These are phyloP conservation scores for Dicrurus megarhynchus DNA, from an alignment of 2,113 vertebrate genomes.

Conservation along the genomic window DNA sequence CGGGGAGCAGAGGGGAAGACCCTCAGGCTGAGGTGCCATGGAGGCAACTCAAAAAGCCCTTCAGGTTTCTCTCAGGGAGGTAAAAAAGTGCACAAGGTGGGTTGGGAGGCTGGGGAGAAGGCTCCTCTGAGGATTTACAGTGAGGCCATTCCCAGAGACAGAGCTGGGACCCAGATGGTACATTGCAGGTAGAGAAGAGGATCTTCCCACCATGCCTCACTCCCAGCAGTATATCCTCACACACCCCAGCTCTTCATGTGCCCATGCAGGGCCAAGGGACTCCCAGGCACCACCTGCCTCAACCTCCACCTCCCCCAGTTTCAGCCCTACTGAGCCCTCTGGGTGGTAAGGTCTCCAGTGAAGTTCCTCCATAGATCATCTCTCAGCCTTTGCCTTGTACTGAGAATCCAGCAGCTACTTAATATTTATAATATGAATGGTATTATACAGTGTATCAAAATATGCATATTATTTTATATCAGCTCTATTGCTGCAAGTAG, in stretches of 20 bases:
- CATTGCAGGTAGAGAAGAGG: background rate
- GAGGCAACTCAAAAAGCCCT: background rate
- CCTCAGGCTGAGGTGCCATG: background rate
- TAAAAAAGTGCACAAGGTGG: background rate
- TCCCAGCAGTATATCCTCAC: rapidly evolving
- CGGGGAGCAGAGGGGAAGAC: rapidly evolving
- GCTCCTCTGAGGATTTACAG: background rate
- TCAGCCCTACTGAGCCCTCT: background rate
- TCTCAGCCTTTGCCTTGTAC: background rate
- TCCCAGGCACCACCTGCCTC: background rate
- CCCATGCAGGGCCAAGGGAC: background rate
- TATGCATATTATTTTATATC: background rate
- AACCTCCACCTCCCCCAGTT: background rate
- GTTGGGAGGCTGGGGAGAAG: background rate
- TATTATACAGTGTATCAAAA: background rate
- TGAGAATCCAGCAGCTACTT: background rate
- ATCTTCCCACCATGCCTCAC: background rate
- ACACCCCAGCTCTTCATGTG: background rate
- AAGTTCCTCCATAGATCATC: background rate
- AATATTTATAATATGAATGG: background rate
- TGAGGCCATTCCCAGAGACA: background rate
- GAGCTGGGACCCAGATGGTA: background rate
- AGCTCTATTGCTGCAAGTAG: background rate
- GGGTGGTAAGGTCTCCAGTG: background rate
- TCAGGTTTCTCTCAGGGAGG: rapidly evolving